Evolutionary conservation across 2,113 vertebrate species (phyloP), one percentile per base, ranked within the genome.

Genomic region (Rattus rattus): DNA sequence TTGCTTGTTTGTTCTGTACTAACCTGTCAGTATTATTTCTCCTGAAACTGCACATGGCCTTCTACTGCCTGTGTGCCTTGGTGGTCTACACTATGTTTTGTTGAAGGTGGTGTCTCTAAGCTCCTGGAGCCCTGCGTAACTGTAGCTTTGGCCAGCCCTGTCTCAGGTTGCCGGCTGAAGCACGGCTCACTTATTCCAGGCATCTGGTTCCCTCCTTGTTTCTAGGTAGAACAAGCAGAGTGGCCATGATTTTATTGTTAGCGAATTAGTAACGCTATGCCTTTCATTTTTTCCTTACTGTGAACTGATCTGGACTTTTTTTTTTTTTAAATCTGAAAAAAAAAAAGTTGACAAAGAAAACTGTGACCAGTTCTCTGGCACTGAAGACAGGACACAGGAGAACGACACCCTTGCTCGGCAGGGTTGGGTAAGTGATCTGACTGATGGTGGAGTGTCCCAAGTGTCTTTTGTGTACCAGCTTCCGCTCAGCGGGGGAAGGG

Each of bases 221-320:
- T 83, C 61, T 28, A n/a, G 77, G 73, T 5, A 72, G n/a, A 43
- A 61, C 92, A 95, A 92, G 88, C 17, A 61, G 72, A 28, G 36
- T 19, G 36, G 72, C 49, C 88, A 36, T 26, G 69, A 63, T 77
- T 80, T 90, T 80, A 77, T 67, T 36, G 81, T 76, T 67, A 75
- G 24, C 20, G 79, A 73, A 69, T 83, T 30, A 79, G 73, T 54
- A 86, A 73, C 4, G 43, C 76, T 16, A 75, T 26, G 39, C 49
- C 77, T 84, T 95, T 89, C 75, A 91, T 89, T 81, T 69, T 92
- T 76, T 86, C 56, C 72, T 39, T 72, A 83, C 85, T 93, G 84
- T 59, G 84, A 91, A 95, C 88, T 47, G 79, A 96, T 54, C 75
- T 63, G 4, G 7, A 77, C 59, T 94, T 72, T 69, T 76, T 80